Conservation (phyloP, 2,797 vertebrate species). For the Distichodus sexfasciatus region DNA sequence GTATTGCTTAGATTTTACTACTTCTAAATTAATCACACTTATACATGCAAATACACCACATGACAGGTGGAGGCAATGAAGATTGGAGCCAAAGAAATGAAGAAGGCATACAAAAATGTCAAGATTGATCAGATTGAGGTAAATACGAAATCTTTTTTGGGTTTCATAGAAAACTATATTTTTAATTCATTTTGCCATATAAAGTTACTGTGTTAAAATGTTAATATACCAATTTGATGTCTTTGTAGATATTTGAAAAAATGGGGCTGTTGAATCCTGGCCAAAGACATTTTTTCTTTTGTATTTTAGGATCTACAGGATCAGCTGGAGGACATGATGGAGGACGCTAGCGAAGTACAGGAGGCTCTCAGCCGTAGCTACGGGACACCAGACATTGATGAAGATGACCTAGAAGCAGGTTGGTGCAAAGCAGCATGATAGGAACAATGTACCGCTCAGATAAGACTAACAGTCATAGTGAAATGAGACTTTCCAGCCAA, state of each 20-base stretch:
- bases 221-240: background rate
- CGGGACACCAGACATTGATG: constrained; percentile 92
- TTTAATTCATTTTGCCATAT: too few species aligned
- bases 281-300: background rate
- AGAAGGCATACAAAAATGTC: constrained; percentile 94
- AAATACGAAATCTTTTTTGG: background rate
- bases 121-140: constrained; percentile 98
- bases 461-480: too few species aligned
- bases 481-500: too few species aligned
- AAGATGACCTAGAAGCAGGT: constrained; percentile 96
- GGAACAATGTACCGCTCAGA: too few species aligned
- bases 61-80: constrained; percentile 97
- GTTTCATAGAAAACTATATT: background rate
- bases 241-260: too few species aligned
- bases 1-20: too few species aligned
- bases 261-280: background rate
- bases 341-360: constrained; percentile 93
- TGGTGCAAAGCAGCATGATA: too few species aligned
- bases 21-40: too few species aligned
- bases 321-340: constrained; percentile 98
- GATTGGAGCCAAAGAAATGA: constrained; percentile 96
- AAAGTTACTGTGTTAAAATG: background rate
- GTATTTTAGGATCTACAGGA: constrained; percentile 87
- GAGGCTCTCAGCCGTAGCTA: constrained; percentile 91
- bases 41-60: too few species aligned